Conservation (phyloP, 2,113 vertebrate genomes). For the Planiliza haematocheilus region DNA sequence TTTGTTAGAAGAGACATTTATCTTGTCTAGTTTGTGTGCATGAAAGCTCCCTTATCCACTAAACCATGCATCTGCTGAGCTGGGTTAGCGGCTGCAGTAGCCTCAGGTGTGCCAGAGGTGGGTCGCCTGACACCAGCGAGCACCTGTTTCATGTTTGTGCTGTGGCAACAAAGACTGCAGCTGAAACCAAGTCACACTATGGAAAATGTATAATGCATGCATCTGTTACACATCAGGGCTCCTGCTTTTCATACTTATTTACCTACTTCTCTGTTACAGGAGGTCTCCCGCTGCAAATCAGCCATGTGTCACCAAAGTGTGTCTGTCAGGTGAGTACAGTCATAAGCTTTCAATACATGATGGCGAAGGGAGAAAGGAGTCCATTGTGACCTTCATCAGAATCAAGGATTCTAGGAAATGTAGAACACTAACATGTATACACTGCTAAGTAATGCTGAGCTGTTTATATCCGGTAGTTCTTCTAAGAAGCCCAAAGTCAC, state of each 20-base stretch:
- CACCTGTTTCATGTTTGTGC: constrained; percentile 31
- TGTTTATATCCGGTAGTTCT: constrained; percentile 2
- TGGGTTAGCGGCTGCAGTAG: constrained; percentile 29
- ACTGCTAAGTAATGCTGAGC: not conserved
- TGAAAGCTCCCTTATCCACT: constrained; percentile 1
- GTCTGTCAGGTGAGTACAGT: constrained; percentile 88
- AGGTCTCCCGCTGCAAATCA: constrained; percentile 92
- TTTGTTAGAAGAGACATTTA: not conserved
- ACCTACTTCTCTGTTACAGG: constrained; percentile 78
- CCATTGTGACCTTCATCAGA: not conserved
- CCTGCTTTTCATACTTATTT: not conserved
- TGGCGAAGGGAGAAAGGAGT: not conserved
- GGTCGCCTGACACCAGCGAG: constrained; percentile 22
- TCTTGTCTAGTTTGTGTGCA: not conserved
- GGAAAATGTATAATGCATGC: not conserved
- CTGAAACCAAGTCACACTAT: constrained; percentile 13
- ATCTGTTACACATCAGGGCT: constrained; percentile 3
- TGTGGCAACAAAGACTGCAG: constrained; percentile 5
- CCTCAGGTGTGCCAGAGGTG: constrained; percentile 14
- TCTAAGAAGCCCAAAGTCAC: too few relatives aligned
- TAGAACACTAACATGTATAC: not conserved
- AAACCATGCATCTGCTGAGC: not conserved
- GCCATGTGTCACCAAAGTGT: constrained; percentile 88
- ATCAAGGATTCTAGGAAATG: constrained; percentile 1
- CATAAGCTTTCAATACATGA: too few relatives aligned